These are phyloP conservation scores for Perdita meconis DNA, from an alignment of 2,888 invertebrate species.

Conservation along the genomic window DNA sequence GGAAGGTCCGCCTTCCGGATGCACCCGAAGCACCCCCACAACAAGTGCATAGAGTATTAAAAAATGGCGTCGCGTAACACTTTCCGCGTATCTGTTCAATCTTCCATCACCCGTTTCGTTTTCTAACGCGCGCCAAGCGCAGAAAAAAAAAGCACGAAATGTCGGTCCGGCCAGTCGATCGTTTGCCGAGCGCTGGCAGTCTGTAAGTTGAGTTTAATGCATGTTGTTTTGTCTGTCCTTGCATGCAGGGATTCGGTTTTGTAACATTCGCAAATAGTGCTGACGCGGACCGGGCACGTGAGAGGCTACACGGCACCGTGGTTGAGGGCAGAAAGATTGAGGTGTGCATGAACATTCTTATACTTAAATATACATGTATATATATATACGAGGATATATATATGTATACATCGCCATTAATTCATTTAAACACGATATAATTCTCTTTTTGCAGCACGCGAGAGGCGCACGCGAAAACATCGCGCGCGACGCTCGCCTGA, in stretches of 20 bases:
- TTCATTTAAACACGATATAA: conserved; percentile 61
- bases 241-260: conserved; percentile 99
- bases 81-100: neutral
- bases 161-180: conserved; percentile 69
- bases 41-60: neutral
- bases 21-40: conserved; percentile 17
- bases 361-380: conserved; percentile 81
- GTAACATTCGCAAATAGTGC: conserved; percentile 99
- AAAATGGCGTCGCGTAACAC: neutral
- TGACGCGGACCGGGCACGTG: conserved; percentile 99
- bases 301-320: conserved; percentile 99
- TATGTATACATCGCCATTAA: conserved; percentile 81
- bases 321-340: conserved; percentile 99
- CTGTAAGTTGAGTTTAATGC: conserved; percentile 89
- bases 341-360: conserved; percentile 97
- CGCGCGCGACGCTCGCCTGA: conserved; percentile 29
- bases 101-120: neutral
- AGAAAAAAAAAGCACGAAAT: conserved; percentile 58
- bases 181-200: conserved; percentile 81
- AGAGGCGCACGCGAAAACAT: conserved; percentile 50
- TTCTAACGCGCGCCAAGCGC: too few species aligned
- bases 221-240: conserved; percentile 96
- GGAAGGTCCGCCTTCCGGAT: neutral
- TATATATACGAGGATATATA: conserved; percentile 75
- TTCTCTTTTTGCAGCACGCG: conserved; percentile 57